Conservation (phyloP, 2,888 invertebrate genomes). For the Syrphus vitripennis region DNA sequence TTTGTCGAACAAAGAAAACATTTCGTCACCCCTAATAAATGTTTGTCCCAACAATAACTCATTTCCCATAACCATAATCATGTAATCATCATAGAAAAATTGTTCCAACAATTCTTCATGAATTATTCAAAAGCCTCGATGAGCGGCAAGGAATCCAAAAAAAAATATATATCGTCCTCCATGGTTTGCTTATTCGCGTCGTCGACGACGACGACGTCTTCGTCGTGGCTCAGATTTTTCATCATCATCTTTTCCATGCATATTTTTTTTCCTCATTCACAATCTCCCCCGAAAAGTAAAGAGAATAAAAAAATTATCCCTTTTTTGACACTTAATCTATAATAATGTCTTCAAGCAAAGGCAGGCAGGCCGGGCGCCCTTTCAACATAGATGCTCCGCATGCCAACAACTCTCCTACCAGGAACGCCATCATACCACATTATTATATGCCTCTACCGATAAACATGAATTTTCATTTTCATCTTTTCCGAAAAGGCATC, state of each 20-base stretch:
- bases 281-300: background rate
- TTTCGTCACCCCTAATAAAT: conserved; percentile 67
- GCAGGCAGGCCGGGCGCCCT: too few species aligned
- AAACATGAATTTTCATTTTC: conserved; percentile 70
- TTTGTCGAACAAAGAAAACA: conserved; percentile 41
- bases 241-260: conserved; percentile 54
- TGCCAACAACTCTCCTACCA: background rate
- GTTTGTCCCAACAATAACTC: conserved; percentile 68
- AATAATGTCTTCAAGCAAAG: conserved; percentile 62
- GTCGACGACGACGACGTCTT: too few species aligned
- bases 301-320: conserved; percentile 24
- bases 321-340: conserved; percentile 70
- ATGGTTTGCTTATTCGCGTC: background rate
- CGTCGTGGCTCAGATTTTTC: conserved; percentile 56
- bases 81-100: conserved; percentile 70
- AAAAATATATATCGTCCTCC: conserved; percentile 15
- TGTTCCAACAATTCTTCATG: conserved; percentile 60
- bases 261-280: conserved; percentile 19
- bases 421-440: background rate
- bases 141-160: background rate
- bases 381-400: background rate
- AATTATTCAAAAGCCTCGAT: conserved; percentile 56
- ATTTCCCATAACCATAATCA: conserved; percentile 68
- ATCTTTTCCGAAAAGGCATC: conserved; percentile 30
- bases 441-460: conserved; percentile 36